phyloP scores from a whole-genome alignment of 2,113 vertebrate species.

The Hyla sarda region DNA sequence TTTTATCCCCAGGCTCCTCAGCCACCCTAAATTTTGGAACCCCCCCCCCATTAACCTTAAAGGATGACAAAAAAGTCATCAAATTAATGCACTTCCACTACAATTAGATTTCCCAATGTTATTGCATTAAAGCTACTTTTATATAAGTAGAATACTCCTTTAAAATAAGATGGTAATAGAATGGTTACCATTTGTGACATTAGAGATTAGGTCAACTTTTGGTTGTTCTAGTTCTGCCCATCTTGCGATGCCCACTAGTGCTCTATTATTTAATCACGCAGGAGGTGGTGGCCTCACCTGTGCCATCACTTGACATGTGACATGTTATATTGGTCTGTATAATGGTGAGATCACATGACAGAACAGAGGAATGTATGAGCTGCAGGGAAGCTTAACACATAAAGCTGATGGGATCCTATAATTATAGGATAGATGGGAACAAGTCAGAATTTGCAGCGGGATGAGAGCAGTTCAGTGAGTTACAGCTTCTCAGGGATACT shows the following conservation, averaged over 20 bases:
- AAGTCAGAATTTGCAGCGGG: conserved; percentile 12
- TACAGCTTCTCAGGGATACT: background rate
- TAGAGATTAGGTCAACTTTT: background rate
- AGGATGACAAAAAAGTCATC: no score
- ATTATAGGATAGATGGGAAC: conserved; percentile 22
- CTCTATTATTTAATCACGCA: background rate
- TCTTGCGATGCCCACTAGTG: background rate
- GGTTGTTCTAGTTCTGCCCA: background rate
- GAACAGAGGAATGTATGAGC: background rate
- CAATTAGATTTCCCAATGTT: no score
- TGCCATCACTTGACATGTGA: background rate
- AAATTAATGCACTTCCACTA: no score
- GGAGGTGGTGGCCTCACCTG: background rate
- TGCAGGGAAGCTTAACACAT: conserved; percentile 21
- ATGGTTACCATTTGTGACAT: background rate
- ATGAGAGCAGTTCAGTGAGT: background rate
- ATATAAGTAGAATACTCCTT: no score
- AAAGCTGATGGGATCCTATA: conserved; percentile 10
- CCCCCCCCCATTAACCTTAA: no score
- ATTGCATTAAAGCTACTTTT: no score
- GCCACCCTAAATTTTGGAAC: no score
- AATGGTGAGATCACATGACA: background rate
- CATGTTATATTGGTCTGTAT: background rate
- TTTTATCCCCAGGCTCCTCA: no score
- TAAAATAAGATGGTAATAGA: background rate